phyloP scores from a whole-genome alignment of 2,888 invertebrate species.

The Tipula confusa region DNA sequence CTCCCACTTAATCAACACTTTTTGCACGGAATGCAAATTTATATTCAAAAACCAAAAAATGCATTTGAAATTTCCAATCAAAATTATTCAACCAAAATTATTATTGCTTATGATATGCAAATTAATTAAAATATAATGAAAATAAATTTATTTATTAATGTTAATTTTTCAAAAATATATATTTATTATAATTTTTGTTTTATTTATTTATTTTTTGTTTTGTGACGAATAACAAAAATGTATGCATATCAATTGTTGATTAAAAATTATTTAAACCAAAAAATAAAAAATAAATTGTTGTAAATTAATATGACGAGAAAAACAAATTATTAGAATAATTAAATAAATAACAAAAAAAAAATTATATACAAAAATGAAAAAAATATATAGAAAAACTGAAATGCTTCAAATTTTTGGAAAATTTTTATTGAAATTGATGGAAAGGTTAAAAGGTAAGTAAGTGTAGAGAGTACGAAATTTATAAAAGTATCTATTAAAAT shows the following conservation, averaged over 20 bases:
- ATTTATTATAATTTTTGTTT: not conserved
- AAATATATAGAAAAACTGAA: not conserved
- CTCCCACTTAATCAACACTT: not conserved
- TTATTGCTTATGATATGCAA: constrained; percentile 4
- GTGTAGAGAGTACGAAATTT: too few species aligned
- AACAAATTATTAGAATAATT: constrained; percentile 6
- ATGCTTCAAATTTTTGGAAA: not conserved
- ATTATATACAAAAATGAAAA: constrained; percentile 15
- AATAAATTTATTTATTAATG: not conserved
- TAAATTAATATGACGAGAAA: not conserved
- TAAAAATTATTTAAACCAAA: not conserved
- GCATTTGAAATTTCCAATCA: not conserved
- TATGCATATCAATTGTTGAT: constrained; percentile 9
- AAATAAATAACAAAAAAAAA: not conserved
- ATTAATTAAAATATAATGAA: not conserved
- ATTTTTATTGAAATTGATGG: not conserved
- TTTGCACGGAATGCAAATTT: not conserved
- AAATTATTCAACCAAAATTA: not conserved
- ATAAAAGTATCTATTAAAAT: too few species aligned
- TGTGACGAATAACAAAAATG: not conserved
- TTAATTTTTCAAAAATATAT: not conserved
- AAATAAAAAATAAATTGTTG: not conserved
- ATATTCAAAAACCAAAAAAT: too few species aligned
- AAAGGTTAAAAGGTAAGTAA: not conserved
- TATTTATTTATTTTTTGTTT: not conserved